A percentile compares a stretch with the other conserved stretches of the same genome.
Evolutionary conservation across 1,140 invertebrate genomes (phyloP).

Genomic region (Nylanderia fulva): DNA sequence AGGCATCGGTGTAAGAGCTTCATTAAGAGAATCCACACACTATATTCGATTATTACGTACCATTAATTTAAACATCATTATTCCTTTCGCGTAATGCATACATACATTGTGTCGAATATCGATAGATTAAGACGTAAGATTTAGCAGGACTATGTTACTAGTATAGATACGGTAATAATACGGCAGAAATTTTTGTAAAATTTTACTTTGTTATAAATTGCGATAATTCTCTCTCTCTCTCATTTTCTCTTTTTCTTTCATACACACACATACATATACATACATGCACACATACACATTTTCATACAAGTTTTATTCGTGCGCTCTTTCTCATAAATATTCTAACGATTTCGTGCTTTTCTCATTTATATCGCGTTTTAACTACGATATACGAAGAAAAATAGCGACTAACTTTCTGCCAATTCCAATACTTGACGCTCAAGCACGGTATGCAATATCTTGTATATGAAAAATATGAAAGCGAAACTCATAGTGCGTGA

Average conservation of each 20-base stretch:
- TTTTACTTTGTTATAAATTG: slow-evolving; percentile 44
- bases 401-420: slow-evolving; percentile 60
- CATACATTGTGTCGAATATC: slow-evolving; percentile 65
- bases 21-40: slow-evolving; percentile 14
- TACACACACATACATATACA: slow-evolving; percentile 28
- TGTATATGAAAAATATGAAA: slow-evolving; percentile 15
- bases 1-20: slow-evolving; percentile 45
- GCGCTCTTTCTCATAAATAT: not conserved
- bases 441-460: slow-evolving; percentile 62
- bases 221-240: slow-evolving; percentile 17
- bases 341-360: slow-evolving; percentile 57
- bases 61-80: slow-evolving; percentile 66
- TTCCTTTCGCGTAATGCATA: slow-evolving; percentile 59
- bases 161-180: slow-evolving; percentile 77
- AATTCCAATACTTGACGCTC: slow-evolving; percentile 55
- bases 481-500: not conserved
- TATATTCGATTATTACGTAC: slow-evolving; percentile 55
- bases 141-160: slow-evolving; percentile 71
- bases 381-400: slow-evolving; percentile 44
- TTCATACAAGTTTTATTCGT: slow-evolving; percentile 34
- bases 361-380: slow-evolving; percentile 43
- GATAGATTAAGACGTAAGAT: slow-evolving; percentile 71
- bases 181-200: slow-evolving; percentile 68
- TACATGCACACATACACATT: slow-evolving; percentile 27
- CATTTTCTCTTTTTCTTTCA: slow-evolving; percentile 5